phyloP scores from a whole-genome alignment of 53 echinoderm and acorn worm genomes.

The Temnopleurus reevesii region DNA sequence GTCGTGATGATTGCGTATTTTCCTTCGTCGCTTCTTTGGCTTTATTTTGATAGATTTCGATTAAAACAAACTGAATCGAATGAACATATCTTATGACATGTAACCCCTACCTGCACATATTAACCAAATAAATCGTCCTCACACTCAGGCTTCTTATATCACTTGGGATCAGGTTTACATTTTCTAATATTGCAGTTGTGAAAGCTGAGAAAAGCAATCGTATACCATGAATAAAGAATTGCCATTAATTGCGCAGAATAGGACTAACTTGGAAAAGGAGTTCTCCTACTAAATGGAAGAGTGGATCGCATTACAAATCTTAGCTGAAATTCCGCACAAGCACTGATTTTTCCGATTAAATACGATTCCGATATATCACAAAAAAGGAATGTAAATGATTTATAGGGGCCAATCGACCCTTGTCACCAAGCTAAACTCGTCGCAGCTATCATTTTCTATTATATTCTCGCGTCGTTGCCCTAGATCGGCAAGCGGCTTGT shows the following conservation, averaged over 20 bases:
- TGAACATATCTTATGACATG: slow-evolving; percentile 30
- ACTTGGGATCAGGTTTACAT: slow-evolving; percentile 18
- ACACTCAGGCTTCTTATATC: not conserved
- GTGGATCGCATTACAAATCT: slow-evolving; percentile 10
- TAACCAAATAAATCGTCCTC: slow-evolving; percentile 27
- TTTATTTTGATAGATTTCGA: slow-evolving; percentile 58
- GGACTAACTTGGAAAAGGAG: not conserved
- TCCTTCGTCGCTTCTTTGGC: not conserved
- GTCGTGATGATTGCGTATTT: slow-evolving; percentile 24
- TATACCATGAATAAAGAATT: slow-evolving; percentile 35
- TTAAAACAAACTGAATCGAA: slow-evolving; percentile 41
- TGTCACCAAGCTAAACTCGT: slow-evolving; percentile 36
- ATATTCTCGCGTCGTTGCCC: slow-evolving; percentile 25
- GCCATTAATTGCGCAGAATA: slow-evolving; percentile 8
- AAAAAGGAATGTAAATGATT: slow-evolving; percentile 30
- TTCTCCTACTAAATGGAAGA: slow-evolving; percentile 4
- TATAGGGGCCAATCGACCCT: slow-evolving; percentile 41
- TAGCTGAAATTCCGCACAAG: not conserved
- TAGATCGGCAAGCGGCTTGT: slow-evolving; percentile 1
- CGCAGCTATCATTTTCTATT: slow-evolving; percentile 32
- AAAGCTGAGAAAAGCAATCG: not conserved
- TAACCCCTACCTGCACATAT: slow-evolving; percentile 44
- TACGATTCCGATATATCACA: not conserved
- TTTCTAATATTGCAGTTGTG: not conserved
- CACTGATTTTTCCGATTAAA: not conserved